Conservation (phyloP, 1,140 invertebrate genomes). For the Penaeus japonicus region DNA sequence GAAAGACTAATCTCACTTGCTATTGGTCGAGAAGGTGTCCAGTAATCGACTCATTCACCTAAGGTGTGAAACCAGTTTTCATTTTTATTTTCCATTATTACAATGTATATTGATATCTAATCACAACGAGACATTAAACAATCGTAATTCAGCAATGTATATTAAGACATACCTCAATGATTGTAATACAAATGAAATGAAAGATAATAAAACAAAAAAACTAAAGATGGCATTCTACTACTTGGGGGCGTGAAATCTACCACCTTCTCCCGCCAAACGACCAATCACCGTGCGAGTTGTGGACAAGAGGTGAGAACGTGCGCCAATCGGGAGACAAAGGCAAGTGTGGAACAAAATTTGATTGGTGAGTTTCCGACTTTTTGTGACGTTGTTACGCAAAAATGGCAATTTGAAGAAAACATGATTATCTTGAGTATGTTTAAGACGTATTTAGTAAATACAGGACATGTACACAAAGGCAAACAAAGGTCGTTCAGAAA, state of each 20-base stretch:
- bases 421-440: too few species aligned
- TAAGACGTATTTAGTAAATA: too few species aligned
- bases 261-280: conserved; percentile 26
- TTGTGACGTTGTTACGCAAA: background rate
- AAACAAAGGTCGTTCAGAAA: too few species aligned
- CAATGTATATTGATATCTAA: too few species aligned
- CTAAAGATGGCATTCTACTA: conserved; percentile 28
- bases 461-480: too few species aligned
- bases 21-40: conserved; percentile 45
- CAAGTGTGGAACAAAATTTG: background rate
- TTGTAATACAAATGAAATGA: background rate
- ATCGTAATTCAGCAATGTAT: too few species aligned
- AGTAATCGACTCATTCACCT: conserved; percentile 42
- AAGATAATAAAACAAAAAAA: conserved; percentile 17
- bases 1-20: conserved; percentile 22
- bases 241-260: conserved; percentile 55
- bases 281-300: conserved; percentile 41
- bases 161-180: too few species aligned
- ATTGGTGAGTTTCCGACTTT: background rate
- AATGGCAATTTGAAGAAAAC: background rate
- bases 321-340: conserved; percentile 49
- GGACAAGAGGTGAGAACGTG: conserved; percentile 51
- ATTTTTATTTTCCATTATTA: background rate
- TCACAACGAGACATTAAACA: too few species aligned
- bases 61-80: conserved; percentile 41